Base-by-base conservation (phyloP, 2,888 invertebrate species). In the Lasioglossum marginatum region DNA sequence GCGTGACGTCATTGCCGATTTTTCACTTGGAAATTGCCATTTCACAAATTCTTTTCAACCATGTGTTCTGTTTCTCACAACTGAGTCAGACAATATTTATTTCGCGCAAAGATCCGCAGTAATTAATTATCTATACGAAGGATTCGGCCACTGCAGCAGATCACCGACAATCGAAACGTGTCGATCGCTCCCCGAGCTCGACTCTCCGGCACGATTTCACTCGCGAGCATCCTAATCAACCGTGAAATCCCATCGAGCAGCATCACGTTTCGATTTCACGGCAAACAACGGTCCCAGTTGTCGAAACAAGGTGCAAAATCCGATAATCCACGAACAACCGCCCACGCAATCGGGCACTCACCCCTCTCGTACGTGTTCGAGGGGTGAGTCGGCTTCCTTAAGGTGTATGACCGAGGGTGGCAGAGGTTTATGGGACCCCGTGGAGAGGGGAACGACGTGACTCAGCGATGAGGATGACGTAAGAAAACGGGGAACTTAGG, bases 401-500 rank as follows among this genome's bases (percentile, higher is more conserved):
- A 81, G 78, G 76, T 60, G 14, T 68, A 79, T 52, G 48, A 82
- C 37, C 68, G 81, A 84, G 87, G 87, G 86, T 80, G 87, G 68
- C 27, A 45, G 57, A 81, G 85, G 81, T 90, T 90, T 90, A 88
- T 80, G 88, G 83, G 57, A 52, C 37, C 74, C 82, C 73, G n/a
- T 80, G 63, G 87, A 78, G 81, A 52, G 82, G 76, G 74, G 27
- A 77, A 77, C 90, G 90, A 90, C 81, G 79, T 90, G 90, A 90
- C 82, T 90, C 90, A 90, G 90, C 87, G 34, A 48, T 34, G 77
- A 63, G 85, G 84, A 83, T 90, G 90, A 90, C 87, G 90, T 85
- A 90, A 90, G 88, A 74, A 83, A 81, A 77, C 48, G 23, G 77
- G 83, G 79, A 66, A 63, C 52, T 43, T 74, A n/a, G 43, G 57